Base-by-base conservation (phyloP, 1,140 invertebrate species). In the Metaphire vulgaris region DNA sequence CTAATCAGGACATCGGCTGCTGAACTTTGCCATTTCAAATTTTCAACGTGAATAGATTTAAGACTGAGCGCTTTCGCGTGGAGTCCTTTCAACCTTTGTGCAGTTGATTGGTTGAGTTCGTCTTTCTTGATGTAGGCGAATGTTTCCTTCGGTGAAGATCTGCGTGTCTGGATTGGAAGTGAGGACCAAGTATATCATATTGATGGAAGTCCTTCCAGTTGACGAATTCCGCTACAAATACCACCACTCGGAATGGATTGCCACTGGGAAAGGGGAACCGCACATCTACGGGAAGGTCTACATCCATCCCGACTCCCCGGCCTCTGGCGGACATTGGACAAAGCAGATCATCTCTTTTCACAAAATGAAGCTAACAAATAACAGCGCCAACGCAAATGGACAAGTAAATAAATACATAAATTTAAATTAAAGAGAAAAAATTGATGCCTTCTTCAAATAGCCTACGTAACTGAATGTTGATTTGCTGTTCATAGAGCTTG, bases 311-410 rank as follows among this genome's bases (percentile, higher is more conserved):
- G 97, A 99, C 85, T 98, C 95, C 16, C 96, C 97, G 0, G 95
- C 95, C 0, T 92, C 91, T 75, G 97, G 97, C 12, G 89, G 91
- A 1, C 95, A 98, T 83, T 99, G 97, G 97, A 98, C 95, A 93
- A 97, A 98, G 80, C 96, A 98, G 84, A 91, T 95, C 1, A 91
- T 98, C 33, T 94, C 94, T 56, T 99, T 99, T 86, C 97, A 99
- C 86, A 98, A 98, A 87, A 89, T 99, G 21, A 99, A 99, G 85
- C 89, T 99, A 16, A 99, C 97, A 65, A 99, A 99, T 86, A 98
- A 99, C 87, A 95, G 97, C 82, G 89, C 98, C 77, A 97, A 99
- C 83, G 95, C 98, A 82, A 98, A 99, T 84, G 97, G 97, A 78
- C 96, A 99, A 32, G 77, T 78, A 68, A 77, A 31, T 21, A 56